A percentile compares a stretch with the other conserved stretches of the same genome.
Conservation (phyloP, 2,113 vertebrate genomes). For the Sarotherodon lohbergeri region DNA sequence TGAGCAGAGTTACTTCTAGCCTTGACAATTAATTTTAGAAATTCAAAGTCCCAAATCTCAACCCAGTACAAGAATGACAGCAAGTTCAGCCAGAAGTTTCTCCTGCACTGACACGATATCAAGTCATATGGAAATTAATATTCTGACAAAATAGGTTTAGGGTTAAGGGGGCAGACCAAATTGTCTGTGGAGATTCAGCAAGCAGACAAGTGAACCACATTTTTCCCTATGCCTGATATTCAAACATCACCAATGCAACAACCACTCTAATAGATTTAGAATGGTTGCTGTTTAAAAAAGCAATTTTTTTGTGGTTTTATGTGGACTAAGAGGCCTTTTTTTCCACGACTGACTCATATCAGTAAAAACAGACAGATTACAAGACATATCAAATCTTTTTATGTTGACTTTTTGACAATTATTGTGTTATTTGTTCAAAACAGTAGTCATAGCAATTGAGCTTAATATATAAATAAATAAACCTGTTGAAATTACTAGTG, state of each 20-base stretch:
- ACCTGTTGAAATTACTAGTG: not conserved
- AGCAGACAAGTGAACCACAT: not conserved
- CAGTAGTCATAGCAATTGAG: not conserved
- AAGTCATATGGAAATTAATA: not conserved
- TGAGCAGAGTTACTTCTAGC: not conserved
- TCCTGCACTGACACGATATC: not conserved
- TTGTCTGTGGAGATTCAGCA: not conserved
- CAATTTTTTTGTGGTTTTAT: not conserved
- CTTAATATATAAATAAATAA: not conserved
- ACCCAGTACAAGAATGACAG: not conserved
- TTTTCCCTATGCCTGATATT: not conserved
- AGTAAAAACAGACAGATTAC: not conserved
- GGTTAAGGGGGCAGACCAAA: not conserved
- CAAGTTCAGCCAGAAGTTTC: not conserved
- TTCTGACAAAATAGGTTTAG: not conserved
- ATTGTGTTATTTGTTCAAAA: not conserved
- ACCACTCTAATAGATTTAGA: not conserved
- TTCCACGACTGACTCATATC: not conserved
- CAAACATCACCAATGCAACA: not conserved
- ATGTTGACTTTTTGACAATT: not conserved
- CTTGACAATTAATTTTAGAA: constrained; percentile 1
- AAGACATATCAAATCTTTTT: not conserved
- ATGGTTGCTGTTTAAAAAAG: not conserved
- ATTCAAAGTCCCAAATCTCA: not conserved
- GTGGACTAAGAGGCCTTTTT: not conserved